Evolutionary conservation across 2,797 vertebrate species (phyloP), one percentile per base, ranked within the genome.

Genomic region (Hippoglossus hippoglossus): DNA sequence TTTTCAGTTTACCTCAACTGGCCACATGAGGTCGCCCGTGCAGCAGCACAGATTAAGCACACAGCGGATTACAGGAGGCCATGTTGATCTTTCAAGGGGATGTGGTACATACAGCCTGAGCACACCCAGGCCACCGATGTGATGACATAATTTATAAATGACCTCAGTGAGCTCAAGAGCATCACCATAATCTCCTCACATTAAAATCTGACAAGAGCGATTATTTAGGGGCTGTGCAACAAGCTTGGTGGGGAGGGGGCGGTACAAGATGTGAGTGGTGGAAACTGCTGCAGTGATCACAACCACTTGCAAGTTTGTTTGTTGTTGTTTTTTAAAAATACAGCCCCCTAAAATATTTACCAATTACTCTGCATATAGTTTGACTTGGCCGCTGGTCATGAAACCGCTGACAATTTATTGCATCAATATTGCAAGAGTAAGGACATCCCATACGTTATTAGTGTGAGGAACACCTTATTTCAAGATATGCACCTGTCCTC

Each of bases 31-130:
- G 91, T 47, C 89, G 73, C 89, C 47, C 69, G 15, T 18, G 89
- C 13, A 62, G 69, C 79, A 77, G 81, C 63, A 6, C 79, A 80
- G 71, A 58, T 73, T 51, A 41, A 41, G 68, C 64, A 61, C 44
- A 65, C 52, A 67, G 65, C 22, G 89, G 91, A 89, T 92, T 89
- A 91, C 76, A 82, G 88, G 92, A 91, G 89, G 91, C 92, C 92
- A 92, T 93, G 87, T 92, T 93, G 82, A 85, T 88, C 74, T 88
- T 90, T 85, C 61, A 82, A 75, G 67, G 83, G 79, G 87, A 89
- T 76, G 85, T 67, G 75, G 70, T 74, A 62, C 70, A 77, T 68
- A 46, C 73, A 86, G 77, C 24, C 73, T 62, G 77, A 85, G 76
- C 74, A 79, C 80, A 88, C 72, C 55, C 69, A 68, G 84, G 62